These are phyloP conservation scores for Eulemur mongoz DNA, from an alignment of 2,797 vertebrate genomes.

Conservation along the genomic window DNA sequence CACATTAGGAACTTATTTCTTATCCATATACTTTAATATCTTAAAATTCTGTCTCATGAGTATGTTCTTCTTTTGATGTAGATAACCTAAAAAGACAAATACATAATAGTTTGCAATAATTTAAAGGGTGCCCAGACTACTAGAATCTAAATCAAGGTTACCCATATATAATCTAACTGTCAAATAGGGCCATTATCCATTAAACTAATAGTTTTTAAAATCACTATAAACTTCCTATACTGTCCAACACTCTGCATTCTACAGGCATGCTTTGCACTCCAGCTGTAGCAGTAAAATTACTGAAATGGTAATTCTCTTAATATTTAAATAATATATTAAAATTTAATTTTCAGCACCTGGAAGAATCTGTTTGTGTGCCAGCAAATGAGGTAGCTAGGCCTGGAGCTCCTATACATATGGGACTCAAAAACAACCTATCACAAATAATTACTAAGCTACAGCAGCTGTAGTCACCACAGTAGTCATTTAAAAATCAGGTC, in stretches of 20 bases:
- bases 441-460: slow-evolving; percentile 88
- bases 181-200: slow-evolving; percentile 63
- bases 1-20: neutral
- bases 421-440: slow-evolving; percentile 88
- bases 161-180: slow-evolving; percentile 10
- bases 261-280: slow-evolving; percentile 78
- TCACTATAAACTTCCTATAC: slow-evolving; percentile 67
- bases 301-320: slow-evolving; percentile 90
- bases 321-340: slow-evolving; percentile 96
- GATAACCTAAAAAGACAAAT: neutral
- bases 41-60: slow-evolving; percentile 29
- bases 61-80: slow-evolving; percentile 16
- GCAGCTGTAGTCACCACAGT: slow-evolving; percentile 84
- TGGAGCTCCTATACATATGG: slow-evolving; percentile 88
- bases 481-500: slow-evolving; percentile 86
- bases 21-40: slow-evolving; percentile 35
- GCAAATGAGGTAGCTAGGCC: slow-evolving; percentile 87
- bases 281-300: slow-evolving; percentile 87
- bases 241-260: slow-evolving; percentile 49
- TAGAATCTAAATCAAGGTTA: slow-evolving; percentile 28
- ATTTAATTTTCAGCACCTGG: slow-evolving; percentile 93
- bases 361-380: slow-evolving; percentile 88
- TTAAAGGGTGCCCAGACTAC: neutral
- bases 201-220: slow-evolving; percentile 62
- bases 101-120: slow-evolving; percentile 1